Conservation (phyloP, 2,888 invertebrate genomes). For the Leptothorax acervorum region DNA sequence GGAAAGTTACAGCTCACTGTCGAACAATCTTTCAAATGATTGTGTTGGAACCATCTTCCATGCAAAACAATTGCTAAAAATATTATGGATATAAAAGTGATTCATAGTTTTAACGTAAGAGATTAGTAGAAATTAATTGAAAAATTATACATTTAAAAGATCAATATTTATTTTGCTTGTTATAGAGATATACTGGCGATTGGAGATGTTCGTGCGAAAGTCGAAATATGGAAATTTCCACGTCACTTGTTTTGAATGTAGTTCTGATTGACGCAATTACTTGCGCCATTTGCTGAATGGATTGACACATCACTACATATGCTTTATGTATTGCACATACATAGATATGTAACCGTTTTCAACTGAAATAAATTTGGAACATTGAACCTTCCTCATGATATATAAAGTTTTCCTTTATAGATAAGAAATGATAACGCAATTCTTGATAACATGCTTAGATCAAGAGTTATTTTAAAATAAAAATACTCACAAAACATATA, state of each 20-base stretch:
- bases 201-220: constrained; percentile 78
- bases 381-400: not conserved
- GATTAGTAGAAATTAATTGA: not conserved
- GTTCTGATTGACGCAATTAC: constrained; percentile 13
- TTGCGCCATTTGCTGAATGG: constrained; percentile 26
- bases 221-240: constrained; percentile 83
- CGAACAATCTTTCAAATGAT: not conserved
- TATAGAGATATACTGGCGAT: constrained; percentile 81
- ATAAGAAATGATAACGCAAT: not conserved
- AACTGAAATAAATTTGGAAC: constrained; percentile 39
- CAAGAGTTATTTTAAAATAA: not conserved
- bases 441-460: not conserved
- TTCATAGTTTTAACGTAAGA: not conserved
- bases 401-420: not conserved
- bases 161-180: constrained; percentile 50
- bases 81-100: not conserved
- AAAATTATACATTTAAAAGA: not conserved
- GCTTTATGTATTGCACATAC: not conserved
- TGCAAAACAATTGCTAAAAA: not conserved
- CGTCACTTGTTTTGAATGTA: constrained; percentile 57
- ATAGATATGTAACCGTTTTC: not conserved
- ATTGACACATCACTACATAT: not conserved
- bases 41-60: not conserved
- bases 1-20: not conserved
- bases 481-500: not conserved